A percentile compares a stretch with the other conserved stretches of the same genome.
Evolutionary conservation across 1,140 invertebrate species (phyloP).

Genomic region (Vanessa tameamea): DNA sequence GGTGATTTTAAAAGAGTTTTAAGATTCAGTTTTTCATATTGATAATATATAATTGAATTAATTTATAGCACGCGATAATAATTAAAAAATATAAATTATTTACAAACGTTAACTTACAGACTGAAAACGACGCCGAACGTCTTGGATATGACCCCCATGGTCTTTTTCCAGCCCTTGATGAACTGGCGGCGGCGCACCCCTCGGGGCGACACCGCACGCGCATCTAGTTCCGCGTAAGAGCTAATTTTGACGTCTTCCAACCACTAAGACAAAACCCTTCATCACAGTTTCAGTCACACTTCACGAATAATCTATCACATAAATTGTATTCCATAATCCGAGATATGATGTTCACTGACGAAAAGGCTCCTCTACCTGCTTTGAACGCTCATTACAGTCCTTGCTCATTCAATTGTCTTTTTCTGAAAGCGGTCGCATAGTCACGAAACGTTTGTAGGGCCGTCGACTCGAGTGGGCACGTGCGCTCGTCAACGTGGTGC

Average conservation of each 20-base stretch:
- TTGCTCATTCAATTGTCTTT: constrained; percentile 44
- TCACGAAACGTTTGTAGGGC: constrained; percentile 39
- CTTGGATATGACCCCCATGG: constrained; percentile 86
- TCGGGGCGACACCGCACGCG: constrained; percentile 63
- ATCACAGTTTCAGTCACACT: constrained; percentile 59
- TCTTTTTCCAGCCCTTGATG: constrained; percentile 79
- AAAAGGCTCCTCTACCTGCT: constrained; percentile 34
- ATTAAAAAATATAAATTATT: too few relatives aligned
- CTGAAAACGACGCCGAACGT: constrained; percentile 87
- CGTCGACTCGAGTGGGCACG: constrained; percentile 46
- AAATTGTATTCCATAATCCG: constrained; percentile 32
- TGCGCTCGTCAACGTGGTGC: constrained; percentile 50
- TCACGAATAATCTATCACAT: constrained; percentile 38
- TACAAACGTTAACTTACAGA: constrained; percentile 82
- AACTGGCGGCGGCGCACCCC: constrained; percentile 74
- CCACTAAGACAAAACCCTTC: constrained; percentile 43
- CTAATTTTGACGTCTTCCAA: constrained; percentile 67
- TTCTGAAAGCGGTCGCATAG: constrained; percentile 51
- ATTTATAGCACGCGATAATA: too few relatives aligned
- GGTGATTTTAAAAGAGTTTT: too few relatives aligned
- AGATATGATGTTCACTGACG: constrained; percentile 2
- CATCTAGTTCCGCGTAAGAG: constrained; percentile 66
- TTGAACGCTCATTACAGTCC: constrained; percentile 52
- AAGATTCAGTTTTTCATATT: too few relatives aligned
- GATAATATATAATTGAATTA: too few relatives aligned